Conservation (phyloP, 2,113 vertebrate species). For the Caloenas nicobarica region DNA sequence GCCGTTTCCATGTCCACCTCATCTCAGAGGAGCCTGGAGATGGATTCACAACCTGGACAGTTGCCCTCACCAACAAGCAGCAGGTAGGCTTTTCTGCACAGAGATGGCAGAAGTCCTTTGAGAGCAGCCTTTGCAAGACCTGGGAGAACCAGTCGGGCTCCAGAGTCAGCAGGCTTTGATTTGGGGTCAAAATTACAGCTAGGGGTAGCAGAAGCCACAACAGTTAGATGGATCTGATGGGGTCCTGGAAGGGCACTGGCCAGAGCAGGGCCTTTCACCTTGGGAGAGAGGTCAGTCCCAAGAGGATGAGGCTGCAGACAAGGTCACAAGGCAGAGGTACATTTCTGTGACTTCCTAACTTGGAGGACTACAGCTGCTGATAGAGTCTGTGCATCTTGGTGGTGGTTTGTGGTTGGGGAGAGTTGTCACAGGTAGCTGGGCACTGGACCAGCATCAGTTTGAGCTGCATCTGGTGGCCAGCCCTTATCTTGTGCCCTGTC, state of each 20-base stretch:
- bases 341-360: not conserved
- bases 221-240: not conserved
- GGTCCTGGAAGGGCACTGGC: not conserved
- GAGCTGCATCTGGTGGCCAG: not conserved
- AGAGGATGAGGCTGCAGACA: not conserved
- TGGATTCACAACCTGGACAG: slow-evolving; percentile 22
- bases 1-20: slow-evolving; percentile 17
- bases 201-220: not conserved
- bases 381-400: accelerated
- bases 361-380: not conserved
- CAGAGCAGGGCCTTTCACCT: not conserved
- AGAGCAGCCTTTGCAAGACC: not conserved
- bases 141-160: not conserved
- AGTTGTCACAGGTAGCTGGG: not conserved
- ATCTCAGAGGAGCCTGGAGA: not conserved
- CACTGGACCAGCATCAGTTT: not conserved
- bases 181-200: not conserved
- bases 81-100: slow-evolving; percentile 32
- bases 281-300: not conserved
- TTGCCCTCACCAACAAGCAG: slow-evolving; percentile 39
- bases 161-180: not conserved
- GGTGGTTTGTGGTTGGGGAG: accelerated
- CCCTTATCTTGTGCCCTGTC: not conserved
- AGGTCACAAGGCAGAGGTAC: not conserved
- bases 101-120: not conserved